Conservation (phyloP, 2,113 vertebrate species). For the Dipodomys stephensi region DNA sequence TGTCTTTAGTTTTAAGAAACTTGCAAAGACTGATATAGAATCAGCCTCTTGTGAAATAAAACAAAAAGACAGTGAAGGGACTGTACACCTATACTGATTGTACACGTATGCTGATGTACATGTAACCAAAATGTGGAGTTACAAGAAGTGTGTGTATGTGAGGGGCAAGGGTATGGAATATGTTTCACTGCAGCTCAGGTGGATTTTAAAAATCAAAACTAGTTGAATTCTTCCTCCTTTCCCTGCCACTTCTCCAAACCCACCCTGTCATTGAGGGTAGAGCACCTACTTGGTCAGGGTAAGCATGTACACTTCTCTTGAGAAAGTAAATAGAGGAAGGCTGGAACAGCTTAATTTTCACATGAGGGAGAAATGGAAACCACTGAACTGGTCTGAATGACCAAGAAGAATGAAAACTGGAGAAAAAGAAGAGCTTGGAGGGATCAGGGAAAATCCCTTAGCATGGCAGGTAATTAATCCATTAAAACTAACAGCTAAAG, state of each 20-base stretch:
- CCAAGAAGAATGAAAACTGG: neutral
- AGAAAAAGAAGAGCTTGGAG: neutral
- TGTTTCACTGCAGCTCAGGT: neutral
- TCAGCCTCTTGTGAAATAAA: neutral
- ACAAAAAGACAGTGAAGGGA: neutral
- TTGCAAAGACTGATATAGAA: neutral
- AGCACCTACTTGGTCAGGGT: neutral
- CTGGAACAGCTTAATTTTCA: neutral
- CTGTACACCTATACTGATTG: neutral
- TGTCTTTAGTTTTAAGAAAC: neutral
- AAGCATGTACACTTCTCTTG: neutral
- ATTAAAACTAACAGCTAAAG: constrained; percentile 37
- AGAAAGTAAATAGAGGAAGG: neutral
- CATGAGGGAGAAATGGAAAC: neutral
- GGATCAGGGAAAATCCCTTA: constrained; percentile 50
- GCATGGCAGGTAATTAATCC: constrained; percentile 19
- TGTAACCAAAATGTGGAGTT: neutral
- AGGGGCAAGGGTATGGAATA: no score
- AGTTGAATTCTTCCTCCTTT: neutral
- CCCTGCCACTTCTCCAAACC: neutral
- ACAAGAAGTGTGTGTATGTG: neutral
- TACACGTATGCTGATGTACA: neutral
- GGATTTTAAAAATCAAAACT: neutral
- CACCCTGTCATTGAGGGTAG: neutral
- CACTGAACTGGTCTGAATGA: neutral